Evolutionary conservation across 2,888 invertebrate species (phyloP), one percentile per base, ranked within the genome.

Genomic region (Cheilosia scutellata): DNA sequence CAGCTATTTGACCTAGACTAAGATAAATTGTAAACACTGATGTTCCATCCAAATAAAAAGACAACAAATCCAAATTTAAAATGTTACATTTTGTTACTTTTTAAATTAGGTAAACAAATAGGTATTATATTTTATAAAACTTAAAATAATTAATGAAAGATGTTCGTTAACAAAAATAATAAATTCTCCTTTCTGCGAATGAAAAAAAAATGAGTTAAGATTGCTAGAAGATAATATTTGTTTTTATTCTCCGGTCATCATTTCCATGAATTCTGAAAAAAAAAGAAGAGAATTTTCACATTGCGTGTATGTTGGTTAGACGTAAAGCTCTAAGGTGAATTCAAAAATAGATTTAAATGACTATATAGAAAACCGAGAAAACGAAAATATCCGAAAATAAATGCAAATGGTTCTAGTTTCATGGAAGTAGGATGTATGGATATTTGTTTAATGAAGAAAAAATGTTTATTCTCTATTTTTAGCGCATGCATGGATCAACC

Each of bases 221-320:
- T 44, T 70, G 57, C 44, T 66, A 33, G 55, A 68, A 57, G 44
- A 20, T 20, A 20, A 58, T 55, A 33, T 55, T 66, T 63, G 66
- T 84, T 87, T 91, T 95, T 96, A 96, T 95, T 97, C 97, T 93
- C 97, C 97, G 88, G 97, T 97, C 97, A 97, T 97, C 97, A 97
- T 97, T 93, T 97, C 97, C 97, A 97, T 97, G 94, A 97, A 97
- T 95, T 97, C 97, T 97, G 95, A 88, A 92, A 89, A 93, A 90
- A 89, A 88, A 87, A 88, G 84, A 86, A 51, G 44, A 33, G 33
- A 37, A 37, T 37, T 37, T 16, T 42, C 42, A n/a, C n/a, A 47
- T 20, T 27, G n/a, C n/a, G 65, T 60, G 11, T 49, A 37, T 76
- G 20, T 60, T 78, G 11, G 6, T 31, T 77, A 16, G 11, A 58